phyloP scores from a whole-genome alignment of 2,888 invertebrate genomes.

The Scelioninae gen. 1 region DNA sequence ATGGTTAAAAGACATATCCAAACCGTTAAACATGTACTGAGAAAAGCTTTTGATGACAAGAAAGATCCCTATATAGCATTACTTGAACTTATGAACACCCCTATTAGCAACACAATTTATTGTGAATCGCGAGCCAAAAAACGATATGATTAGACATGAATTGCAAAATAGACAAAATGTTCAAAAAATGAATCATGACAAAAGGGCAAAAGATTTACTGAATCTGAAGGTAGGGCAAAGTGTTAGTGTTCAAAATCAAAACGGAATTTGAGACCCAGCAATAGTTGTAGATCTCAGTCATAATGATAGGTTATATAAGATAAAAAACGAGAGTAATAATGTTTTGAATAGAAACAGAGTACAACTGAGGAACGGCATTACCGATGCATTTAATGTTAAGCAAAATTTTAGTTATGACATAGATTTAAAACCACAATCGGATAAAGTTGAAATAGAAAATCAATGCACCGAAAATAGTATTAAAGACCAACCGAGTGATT shows the following conservation, averaged over 20 bases:
- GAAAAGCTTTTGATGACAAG: constrained; percentile 58
- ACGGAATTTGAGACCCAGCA: constrained; percentile 50
- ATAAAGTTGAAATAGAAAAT: background rate
- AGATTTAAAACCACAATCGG: background rate
- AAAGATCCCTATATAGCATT: constrained; percentile 66
- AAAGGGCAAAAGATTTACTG: constrained; percentile 39
- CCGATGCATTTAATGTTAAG: constrained; percentile 5
- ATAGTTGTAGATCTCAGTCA: constrained; percentile 7
- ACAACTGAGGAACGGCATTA: constrained; percentile 13
- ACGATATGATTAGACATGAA: background rate
- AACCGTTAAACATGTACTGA: constrained; percentile 56
- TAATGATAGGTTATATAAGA: constrained; percentile 45
- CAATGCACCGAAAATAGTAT: background rate
- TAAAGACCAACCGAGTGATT: background rate
- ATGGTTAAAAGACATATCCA: constrained; percentile 67
- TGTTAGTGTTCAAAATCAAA: constrained; percentile 42
- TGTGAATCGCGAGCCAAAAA: background rate
- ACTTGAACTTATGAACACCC: constrained; percentile 66
- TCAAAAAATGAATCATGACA: constrained; percentile 47
- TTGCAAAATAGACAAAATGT: constrained; percentile 22
- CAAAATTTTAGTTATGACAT: background rate
- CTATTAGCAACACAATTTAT: constrained; percentile 21
- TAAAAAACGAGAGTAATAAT: constrained; percentile 39
- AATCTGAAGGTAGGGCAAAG: constrained; percentile 32
- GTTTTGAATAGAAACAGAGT: constrained; percentile 46